Conservation (phyloP, 92 coral and sea anemone species). For the Virgularia gustaviana region DNA sequence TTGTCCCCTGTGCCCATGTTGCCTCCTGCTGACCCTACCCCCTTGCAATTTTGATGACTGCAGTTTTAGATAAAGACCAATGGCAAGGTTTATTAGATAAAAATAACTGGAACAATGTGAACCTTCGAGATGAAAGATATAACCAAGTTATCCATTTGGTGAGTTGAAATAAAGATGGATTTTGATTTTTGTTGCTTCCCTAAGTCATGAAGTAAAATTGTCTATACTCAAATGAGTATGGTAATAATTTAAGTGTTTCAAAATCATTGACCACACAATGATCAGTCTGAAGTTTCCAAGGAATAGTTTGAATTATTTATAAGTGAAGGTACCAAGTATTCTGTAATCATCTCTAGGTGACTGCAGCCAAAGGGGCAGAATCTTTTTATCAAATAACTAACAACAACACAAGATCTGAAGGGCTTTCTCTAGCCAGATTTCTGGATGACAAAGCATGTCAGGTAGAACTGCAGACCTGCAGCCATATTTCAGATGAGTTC, state of each 20-base stretch:
- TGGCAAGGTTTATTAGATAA: conserved; percentile 65
- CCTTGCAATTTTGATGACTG: no score
- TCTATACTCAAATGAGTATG: no score
- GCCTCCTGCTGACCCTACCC: no score
- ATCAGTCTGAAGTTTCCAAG: neutral
- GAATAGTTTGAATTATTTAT: no score
- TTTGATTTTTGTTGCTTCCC: no score
- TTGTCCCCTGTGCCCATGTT: no score
- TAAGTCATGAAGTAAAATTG: no score
- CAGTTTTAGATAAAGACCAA: conserved; percentile 57
- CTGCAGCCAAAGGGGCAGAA: conserved; percentile 91
- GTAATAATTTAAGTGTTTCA: no score
- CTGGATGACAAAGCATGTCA: conserved; percentile 73
- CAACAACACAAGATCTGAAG: conserved; percentile 69
- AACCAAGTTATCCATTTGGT: conserved; percentile 90
- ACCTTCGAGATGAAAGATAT: conserved; percentile 80
- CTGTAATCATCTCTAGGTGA: conserved; percentile 55
- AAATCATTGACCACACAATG: no score
- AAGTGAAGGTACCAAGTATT: no score
- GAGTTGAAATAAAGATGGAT: no score
- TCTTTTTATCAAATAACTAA: conserved; percentile 73
- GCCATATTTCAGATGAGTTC: no score
- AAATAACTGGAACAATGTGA: conserved; percentile 64
- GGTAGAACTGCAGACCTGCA: conserved; percentile 31
- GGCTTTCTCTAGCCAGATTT: conserved; percentile 66